A percentile compares a stretch with the other conserved stretches of the same genome.
Evolutionary conservation across 2,797 vertebrate species (phyloP).

Genomic region (Scomberomorus guttatus): DNA sequence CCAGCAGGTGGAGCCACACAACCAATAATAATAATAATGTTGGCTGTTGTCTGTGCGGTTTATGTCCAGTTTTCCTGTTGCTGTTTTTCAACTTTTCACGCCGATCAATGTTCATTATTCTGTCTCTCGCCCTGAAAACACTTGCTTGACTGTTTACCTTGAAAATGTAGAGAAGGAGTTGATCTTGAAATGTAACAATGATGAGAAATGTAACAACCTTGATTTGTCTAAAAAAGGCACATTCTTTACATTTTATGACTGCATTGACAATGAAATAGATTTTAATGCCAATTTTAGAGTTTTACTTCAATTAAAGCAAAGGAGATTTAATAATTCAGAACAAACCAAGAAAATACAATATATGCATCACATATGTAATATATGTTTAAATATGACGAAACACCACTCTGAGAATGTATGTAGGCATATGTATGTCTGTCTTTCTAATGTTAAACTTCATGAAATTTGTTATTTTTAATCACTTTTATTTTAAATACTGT

Average conservation of each 20-base stretch:
- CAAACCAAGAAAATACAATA: no score
- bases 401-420: neutral
- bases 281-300: no score
- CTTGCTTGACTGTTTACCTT: no score
- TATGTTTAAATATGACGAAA: neutral
- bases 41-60: neutral
- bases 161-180: no score
- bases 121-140: no score
- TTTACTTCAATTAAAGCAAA: no score
- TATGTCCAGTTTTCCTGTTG: neutral
- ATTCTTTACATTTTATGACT: no score
- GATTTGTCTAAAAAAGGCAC: no score
- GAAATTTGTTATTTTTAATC: neutral
- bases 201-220: no score
- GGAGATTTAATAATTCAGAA: neutral
- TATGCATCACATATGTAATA: neutral
- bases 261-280: no score
- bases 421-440: neutral
- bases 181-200: no score
- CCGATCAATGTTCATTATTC: neutral
- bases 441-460: neutral
- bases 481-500: neutral
- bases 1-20: slow-evolving; percentile 52
- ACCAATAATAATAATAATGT: neutral
- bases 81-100: neutral